These are phyloP conservation scores for Scolopax bukidnonensis DNA, from an alignment of 2,797 vertebrate species.

Conservation along the genomic window DNA sequence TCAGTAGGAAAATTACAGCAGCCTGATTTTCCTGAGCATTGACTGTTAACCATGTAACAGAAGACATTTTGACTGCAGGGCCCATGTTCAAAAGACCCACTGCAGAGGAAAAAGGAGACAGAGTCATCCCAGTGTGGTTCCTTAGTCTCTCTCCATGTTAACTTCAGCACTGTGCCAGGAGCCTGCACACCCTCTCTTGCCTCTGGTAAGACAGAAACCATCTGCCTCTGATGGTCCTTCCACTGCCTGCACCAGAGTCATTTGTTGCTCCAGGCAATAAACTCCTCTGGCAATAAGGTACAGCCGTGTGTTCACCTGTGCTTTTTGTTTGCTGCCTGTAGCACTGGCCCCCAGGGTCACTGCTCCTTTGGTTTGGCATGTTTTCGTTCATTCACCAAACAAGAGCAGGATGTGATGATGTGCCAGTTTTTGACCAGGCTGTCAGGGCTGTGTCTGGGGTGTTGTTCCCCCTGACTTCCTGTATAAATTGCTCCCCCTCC, in stretches of 20 bases:
- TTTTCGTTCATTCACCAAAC: background rate
- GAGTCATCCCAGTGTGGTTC: background rate
- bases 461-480: background rate
- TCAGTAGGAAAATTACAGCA: background rate
- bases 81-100: background rate
- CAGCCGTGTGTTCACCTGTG: rapidly evolving
- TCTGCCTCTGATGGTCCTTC: background rate
- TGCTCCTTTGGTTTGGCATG: too few relatives aligned
- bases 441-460: background rate
- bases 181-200: background rate
- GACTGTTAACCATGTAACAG: background rate
- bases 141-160: background rate
- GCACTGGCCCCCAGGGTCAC: rapidly evolving
- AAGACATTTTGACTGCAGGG: background rate
- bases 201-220: background rate
- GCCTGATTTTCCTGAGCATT: background rate
- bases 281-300: background rate
- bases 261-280: background rate
- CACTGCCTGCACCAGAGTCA: background rate
- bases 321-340: background rate
- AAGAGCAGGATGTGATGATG: background rate
- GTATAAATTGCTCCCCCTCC: background rate
- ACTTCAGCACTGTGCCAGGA: background rate
- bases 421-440: background rate
- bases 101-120: background rate